Base-by-base conservation (phyloP, 2,888 invertebrate genomes). In the Sceliomorpha sp. region DNA sequence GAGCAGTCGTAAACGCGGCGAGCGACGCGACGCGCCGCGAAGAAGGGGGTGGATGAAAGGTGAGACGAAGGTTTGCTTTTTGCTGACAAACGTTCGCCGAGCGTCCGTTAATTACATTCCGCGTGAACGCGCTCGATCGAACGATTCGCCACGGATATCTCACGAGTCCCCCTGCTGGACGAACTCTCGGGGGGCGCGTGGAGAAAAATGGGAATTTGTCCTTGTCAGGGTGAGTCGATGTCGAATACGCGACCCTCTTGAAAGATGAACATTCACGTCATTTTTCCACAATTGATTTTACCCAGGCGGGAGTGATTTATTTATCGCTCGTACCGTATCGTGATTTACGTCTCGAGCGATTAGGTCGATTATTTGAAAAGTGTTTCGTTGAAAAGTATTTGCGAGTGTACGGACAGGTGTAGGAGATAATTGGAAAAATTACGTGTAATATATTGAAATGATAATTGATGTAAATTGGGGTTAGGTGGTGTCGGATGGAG, bases 81-180 rank as follows among this genome's bases (percentile, higher is more conserved):
- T 70, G 56, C 56, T 70, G 68, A 66, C 58, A 53, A 69, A 69
- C 69, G 45, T 40, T 63, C 48, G 15, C 36, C 34, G 42, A 59
- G 50, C 47, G 37, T 64, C 47, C 76, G 76, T 84, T 85, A 85
- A 85, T 85, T 85, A 80, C 81, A 80, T 84, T 84, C 78, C 77
- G 72, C 75, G 78, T 74, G 78, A 79, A 78, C 70, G 76, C 70
- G 66, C 66, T 67, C 76, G 72, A 78, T 77, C 72, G 75, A 76
- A 72, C 68, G 76, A 80, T 80, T 80, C 74, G 73, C 71, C 59
- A 62, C 72, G 66, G 76, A 72, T 70, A 70, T 73, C 62, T 40
- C 45, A 15, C 24, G 31, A 27, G 24, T 26, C 10, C 10, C n/a
- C 45, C 47, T 10, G 45, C 45, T 17, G 29, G 9, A 53, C n/a